Percentiles rank a stretch among this genome's conserved stretches.
Evolutionary conservation across 2,888 invertebrate species (phyloP).

Genomic region (Priocnemis perturbator): DNA sequence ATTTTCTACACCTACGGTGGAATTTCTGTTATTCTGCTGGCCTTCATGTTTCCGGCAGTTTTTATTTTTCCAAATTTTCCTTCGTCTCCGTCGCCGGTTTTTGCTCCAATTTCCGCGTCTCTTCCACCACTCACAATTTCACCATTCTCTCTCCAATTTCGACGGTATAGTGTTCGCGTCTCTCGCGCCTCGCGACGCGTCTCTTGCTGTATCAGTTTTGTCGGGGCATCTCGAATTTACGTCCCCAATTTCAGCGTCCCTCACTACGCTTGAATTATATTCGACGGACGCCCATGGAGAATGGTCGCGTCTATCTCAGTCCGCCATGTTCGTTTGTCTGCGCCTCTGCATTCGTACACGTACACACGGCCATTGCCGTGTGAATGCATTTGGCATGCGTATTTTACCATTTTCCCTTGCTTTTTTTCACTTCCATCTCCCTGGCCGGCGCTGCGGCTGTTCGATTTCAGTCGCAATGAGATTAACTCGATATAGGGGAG

Average conservation of each 20-base stretch:
- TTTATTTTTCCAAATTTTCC: slow-evolving; percentile 16
- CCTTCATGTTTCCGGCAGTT: neutral
- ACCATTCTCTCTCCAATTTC: slow-evolving; percentile 26
- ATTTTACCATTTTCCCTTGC: slow-evolving; percentile 1
- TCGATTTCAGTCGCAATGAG: slow-evolving; percentile 30
- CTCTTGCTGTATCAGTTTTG: slow-evolving; percentile 43
- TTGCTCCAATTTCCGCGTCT: slow-evolving; percentile 32
- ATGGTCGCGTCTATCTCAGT: slow-evolving; percentile 23
- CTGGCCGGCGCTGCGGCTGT: slow-evolving; percentile 11
- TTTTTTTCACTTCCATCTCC: slow-evolving; percentile 5
- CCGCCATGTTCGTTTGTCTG: slow-evolving; percentile 13
- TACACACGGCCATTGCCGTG: neutral
- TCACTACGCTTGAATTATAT: slow-evolving; percentile 31
- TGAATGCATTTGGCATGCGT: too few species aligned
- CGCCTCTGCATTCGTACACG: neutral
- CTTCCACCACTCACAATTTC: slow-evolving; percentile 32
- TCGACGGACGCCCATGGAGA: slow-evolving; percentile 21
- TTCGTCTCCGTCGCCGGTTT: slow-evolving; percentile 21
- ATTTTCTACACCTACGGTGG: too few species aligned
- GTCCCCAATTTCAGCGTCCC: slow-evolving; percentile 19
- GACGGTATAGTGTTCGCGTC: neutral
- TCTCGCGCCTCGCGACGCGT: slow-evolving; percentile 20
- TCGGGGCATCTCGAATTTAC: slow-evolving; percentile 40
- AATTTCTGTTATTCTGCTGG: too few species aligned
- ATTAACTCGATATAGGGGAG: slow-evolving; percentile 41